phyloP scores from a whole-genome alignment of 2,113 vertebrate species.

The Nothobranchius kuhntae region DNA sequence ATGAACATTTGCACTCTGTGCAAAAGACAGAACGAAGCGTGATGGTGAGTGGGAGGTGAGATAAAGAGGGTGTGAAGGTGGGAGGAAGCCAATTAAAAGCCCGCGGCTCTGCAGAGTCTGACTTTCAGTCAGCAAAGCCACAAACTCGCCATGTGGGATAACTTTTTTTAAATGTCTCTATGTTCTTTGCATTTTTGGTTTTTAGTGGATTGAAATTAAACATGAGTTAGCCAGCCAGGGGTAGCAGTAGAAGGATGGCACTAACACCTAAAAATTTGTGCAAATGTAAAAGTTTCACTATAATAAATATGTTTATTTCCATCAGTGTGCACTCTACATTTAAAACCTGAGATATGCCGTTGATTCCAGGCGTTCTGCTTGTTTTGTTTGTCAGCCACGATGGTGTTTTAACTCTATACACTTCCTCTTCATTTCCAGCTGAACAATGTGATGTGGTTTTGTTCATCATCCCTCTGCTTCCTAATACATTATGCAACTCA shows the following conservation, averaged over 20 bases:
- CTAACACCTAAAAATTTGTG: too few relatives aligned
- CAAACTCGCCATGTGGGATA: conserved; percentile 16
- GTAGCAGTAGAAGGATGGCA: too few relatives aligned
- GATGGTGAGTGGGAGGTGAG: conserved; percentile 22
- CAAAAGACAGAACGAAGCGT: background rate
- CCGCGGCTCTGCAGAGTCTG: background rate
- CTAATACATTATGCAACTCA: background rate
- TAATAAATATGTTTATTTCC: too few relatives aligned
- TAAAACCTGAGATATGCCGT: too few relatives aligned
- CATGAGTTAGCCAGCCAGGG: background rate
- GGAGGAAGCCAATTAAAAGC: conserved; percentile 34
- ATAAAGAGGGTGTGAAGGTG: conserved; percentile 36
- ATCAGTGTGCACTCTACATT: too few relatives aligned
- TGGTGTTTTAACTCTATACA: background rate
- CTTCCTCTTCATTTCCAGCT: background rate
- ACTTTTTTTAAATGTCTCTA: background rate
- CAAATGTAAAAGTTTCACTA: too few relatives aligned
- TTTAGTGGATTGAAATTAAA: background rate
- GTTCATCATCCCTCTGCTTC: background rate
- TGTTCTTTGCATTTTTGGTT: background rate
- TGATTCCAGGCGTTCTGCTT: background rate
- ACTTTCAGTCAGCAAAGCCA: conserved; percentile 26
- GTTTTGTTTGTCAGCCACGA: background rate
- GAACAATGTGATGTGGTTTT: background rate
- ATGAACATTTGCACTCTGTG: background rate